Evolutionary conservation across 2,113 vertebrate genomes (phyloP).

Genomic region (Motacilla tschutschensis): DNA sequence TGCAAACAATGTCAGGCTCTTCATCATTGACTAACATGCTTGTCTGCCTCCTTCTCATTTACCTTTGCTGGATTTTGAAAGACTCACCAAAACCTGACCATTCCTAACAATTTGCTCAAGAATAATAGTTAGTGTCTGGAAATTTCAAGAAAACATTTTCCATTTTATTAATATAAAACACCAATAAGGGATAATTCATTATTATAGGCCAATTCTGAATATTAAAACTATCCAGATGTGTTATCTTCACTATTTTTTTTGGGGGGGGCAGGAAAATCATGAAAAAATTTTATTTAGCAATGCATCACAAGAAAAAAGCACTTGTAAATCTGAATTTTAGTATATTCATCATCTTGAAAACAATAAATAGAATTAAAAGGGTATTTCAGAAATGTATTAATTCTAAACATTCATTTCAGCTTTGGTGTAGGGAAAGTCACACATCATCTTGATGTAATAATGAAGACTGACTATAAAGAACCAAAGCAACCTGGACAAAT

Average conservation of each 20-base stretch:
- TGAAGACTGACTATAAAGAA: background rate
- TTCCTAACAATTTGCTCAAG: background rate
- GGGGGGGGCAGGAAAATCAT: background rate
- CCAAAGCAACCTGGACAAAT: background rate
- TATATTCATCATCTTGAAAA: background rate
- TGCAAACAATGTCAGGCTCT: background rate
- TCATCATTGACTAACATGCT: background rate
- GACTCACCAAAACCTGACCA: background rate
- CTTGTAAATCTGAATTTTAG: background rate
- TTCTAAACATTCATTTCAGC: background rate
- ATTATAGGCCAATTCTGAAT: background rate
- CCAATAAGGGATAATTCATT: background rate
- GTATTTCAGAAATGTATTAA: background rate
- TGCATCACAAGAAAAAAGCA: background rate
- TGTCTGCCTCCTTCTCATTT: background rate
- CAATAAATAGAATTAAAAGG: background rate
- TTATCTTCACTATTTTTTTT: background rate
- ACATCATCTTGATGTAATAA: background rate
- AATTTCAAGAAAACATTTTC: background rate
- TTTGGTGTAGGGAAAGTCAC: background rate
- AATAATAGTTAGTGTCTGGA: background rate
- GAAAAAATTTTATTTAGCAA: background rate
- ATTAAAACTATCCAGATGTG: background rate
- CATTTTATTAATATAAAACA: background rate
- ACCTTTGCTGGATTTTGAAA: background rate